These are phyloP conservation scores for Myotis yumanensis DNA, from an alignment of 2,113 vertebrate genomes.

Conservation along the genomic window DNA sequence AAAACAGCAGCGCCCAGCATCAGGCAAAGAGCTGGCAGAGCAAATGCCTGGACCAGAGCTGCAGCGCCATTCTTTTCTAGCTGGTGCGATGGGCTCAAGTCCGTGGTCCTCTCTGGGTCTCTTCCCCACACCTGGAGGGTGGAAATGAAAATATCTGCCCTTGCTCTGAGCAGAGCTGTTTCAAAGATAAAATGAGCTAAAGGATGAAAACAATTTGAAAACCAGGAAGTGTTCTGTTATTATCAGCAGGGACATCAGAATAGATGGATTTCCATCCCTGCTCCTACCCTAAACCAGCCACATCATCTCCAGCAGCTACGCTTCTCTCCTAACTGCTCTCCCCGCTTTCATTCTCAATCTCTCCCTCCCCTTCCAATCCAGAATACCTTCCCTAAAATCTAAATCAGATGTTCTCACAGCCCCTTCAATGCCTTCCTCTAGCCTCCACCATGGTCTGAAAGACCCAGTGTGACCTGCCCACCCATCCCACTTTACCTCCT, in stretches of 20 bases:
- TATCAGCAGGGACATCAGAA: neutral
- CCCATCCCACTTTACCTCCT: too few species aligned
- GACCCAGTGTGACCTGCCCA: neutral
- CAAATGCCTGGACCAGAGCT: neutral
- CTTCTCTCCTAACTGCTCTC: neutral
- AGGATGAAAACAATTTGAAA: neutral
- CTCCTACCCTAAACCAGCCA: neutral
- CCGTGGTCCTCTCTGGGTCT: neutral
- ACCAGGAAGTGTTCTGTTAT: neutral
- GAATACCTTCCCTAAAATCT: neutral
- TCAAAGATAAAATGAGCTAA: slow-evolving; percentile 12
- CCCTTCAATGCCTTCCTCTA: neutral
- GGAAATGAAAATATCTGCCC: neutral
- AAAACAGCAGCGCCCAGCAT: neutral
- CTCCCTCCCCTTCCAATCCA: neutral
- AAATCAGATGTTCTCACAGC: neutral
- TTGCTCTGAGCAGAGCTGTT: neutral
- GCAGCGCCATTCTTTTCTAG: neutral
- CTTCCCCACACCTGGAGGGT: neutral
- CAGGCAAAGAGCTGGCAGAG: neutral
- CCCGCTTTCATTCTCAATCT: neutral
- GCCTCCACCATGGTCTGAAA: neutral
- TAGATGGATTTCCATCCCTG: neutral
- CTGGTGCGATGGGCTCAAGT: neutral
- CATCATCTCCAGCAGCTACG: neutral